These are phyloP conservation scores for Muscicapa comitata DNA, from an alignment of 2,797 vertebrate species.

Conservation along the genomic window DNA sequence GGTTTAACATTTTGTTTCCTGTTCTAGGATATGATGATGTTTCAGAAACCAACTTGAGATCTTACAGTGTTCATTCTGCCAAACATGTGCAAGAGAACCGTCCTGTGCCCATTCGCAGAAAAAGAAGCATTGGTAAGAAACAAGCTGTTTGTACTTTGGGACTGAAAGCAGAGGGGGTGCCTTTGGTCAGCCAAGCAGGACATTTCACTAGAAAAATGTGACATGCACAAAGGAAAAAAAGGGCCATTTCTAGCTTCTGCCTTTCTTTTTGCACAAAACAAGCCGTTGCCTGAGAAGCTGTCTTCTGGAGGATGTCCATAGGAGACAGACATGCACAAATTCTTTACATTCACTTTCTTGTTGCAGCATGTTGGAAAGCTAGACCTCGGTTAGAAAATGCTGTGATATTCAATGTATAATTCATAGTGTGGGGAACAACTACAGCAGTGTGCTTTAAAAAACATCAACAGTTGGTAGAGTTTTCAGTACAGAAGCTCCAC, in stretches of 20 bases:
- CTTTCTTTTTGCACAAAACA: neutral
- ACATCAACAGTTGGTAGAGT: slow-evolving; percentile 50
- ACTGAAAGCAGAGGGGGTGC: neutral
- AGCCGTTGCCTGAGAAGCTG: slow-evolving; percentile 12
- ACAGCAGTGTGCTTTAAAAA: slow-evolving; percentile 51
- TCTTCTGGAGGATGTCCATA: slow-evolving; percentile 58
- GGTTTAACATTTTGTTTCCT: slow-evolving; percentile 5
- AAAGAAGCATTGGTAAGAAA: slow-evolving; percentile 91
- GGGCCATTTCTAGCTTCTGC: slow-evolving; percentile 33
- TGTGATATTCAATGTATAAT: slow-evolving; percentile 55
- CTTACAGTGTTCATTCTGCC: slow-evolving; percentile 79
- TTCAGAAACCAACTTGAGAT: slow-evolving; percentile 83
- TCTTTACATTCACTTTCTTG: slow-evolving; percentile 89
- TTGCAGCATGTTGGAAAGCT: slow-evolving; percentile 77
- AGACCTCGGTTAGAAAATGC: slow-evolving; percentile 59
- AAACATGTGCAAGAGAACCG: slow-evolving; percentile 86
- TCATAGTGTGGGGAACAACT: slow-evolving; percentile 29
- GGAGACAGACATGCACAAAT: slow-evolving; percentile 76
- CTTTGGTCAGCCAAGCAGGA: slow-evolving; percentile 40
- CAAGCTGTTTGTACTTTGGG: neutral
- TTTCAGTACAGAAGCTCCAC: slow-evolving; percentile 47
- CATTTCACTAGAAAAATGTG: slow-evolving; percentile 24
- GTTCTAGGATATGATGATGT: slow-evolving; percentile 83
- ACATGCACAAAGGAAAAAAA: neutral
- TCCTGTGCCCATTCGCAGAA: slow-evolving; percentile 86